Percentiles rank a stretch among this genome's conserved stretches.
Evolutionary conservation across 2,888 invertebrate genomes (phyloP).

Genomic region (Callinectes sapidus): DNA sequence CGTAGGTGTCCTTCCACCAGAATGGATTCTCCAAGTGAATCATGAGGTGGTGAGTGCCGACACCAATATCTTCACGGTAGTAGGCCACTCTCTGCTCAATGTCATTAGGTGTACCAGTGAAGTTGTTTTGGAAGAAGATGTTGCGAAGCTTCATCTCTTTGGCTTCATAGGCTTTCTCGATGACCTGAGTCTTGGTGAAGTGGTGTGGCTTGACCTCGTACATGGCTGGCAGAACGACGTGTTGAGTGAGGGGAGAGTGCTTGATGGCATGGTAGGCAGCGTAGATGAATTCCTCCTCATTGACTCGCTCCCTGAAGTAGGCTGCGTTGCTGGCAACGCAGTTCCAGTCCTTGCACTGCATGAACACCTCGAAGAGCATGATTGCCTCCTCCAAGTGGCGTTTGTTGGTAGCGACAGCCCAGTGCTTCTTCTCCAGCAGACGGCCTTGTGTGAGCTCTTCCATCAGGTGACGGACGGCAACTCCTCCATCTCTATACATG

Average conservation of each 20-base stretch:
- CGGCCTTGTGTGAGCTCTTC: slow-evolving; percentile 79
- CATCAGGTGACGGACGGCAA: slow-evolving; percentile 80
- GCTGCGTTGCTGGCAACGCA: slow-evolving; percentile 83
- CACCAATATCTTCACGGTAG: slow-evolving; percentile 84
- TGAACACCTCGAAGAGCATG: slow-evolving; percentile 82
- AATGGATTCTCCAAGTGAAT: slow-evolving; percentile 67
- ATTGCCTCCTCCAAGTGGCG: slow-evolving; percentile 81
- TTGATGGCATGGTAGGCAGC: slow-evolving; percentile 80
- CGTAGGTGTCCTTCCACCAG: slow-evolving; percentile 69
- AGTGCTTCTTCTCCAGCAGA: slow-evolving; percentile 79
- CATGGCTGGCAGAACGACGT: slow-evolving; percentile 81
- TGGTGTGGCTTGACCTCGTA: slow-evolving; percentile 83
- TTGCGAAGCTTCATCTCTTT: slow-evolving; percentile 72
- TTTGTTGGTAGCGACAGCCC: slow-evolving; percentile 81
- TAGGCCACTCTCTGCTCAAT: slow-evolving; percentile 81
- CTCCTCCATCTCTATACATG: slow-evolving; percentile 80
- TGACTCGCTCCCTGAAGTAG: slow-evolving; percentile 82
- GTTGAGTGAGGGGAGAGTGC: slow-evolving; percentile 76
- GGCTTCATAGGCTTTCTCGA: slow-evolving; percentile 77
- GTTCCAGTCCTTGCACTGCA: slow-evolving; percentile 83
- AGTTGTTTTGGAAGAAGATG: slow-evolving; percentile 74
- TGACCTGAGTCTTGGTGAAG: slow-evolving; percentile 81
- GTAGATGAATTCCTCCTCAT: slow-evolving; percentile 82
- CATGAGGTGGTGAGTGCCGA: slow-evolving; percentile 81
- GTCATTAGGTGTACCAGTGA: slow-evolving; percentile 76